Base-by-base conservation (phyloP, 2,113 vertebrate species). In the Plestiodon gilberti region DNA sequence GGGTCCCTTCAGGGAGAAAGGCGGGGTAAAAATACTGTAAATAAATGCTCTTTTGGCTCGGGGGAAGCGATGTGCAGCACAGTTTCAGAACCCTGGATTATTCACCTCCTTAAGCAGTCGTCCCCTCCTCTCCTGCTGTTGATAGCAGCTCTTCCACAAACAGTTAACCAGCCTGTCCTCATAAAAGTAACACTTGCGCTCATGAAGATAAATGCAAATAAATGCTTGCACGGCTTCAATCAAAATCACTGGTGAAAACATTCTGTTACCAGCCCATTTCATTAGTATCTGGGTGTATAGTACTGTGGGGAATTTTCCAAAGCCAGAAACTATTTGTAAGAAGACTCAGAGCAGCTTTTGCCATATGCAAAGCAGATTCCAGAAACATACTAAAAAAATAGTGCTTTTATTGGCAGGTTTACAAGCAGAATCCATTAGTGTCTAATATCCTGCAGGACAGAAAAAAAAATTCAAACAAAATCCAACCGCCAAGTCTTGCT, bases 381-480 rank as follows among this genome's bases (percentile, higher is more conserved):
- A 87, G 91, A 94, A 95, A 93, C 90, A 85, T 87, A 92, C 93
- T 94, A 94, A 90, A 95, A 95, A 94, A 95, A 93, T 93, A 94
- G 94, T 95, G 93, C 91, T 94, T 95, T 95, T 95, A 95, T 95
- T 95, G 95, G 95, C 89, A 94, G 90, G 93, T 95, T 94, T 93
- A 95, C 94, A 95, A 95, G 95, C 86, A 94, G 91, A 90, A 93
- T 93, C 90, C 93, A 94, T 93, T 93, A 74, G 43, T 90, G 6
- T 90, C 92, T 95, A 84, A 87, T 90, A 93, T 93, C 90, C 93
- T 96, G 95, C 89, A 93, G 91, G 89, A 93, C 6, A 90, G 90
- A 93, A 75, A 74, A 52, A 59, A 79, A 57, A 57, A 57, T 15
- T 10, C 55, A 13, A 74, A 81, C 48, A 61, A 75, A 52, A 43